Conservation (phyloP, 2,113 vertebrate genomes). For the Meleagris gallopavo region DNA sequence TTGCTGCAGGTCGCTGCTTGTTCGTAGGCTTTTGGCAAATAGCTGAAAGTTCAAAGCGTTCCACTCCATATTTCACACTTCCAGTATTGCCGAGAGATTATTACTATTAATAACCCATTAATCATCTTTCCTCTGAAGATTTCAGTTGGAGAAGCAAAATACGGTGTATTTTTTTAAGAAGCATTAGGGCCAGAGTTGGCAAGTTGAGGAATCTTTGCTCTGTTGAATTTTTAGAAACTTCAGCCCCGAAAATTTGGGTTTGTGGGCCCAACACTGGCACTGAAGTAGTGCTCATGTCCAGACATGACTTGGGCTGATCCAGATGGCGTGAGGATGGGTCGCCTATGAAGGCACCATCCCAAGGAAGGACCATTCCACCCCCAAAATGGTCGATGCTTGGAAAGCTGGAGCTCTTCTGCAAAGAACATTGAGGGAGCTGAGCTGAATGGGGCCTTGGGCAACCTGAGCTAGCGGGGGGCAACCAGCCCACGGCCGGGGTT, state of each 20-base stretch:
- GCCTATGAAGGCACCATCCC: too few species aligned
- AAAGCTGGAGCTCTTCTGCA: too few species aligned
- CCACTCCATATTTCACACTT: background rate
- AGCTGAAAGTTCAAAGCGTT: background rate
- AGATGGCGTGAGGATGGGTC: too few species aligned
- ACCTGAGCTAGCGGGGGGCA: too few species aligned
- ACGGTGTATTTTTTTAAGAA: background rate
- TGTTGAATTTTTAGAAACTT: background rate
- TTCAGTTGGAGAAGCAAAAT: background rate
- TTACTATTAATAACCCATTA: background rate
- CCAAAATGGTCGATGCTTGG: too few species aligned
- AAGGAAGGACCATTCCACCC: too few species aligned
- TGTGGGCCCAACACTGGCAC: background rate
- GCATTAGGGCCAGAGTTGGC: background rate
- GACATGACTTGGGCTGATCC: background rate
- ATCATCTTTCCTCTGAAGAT: background rate
- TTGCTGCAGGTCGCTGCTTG: background rate
- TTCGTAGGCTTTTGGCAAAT: background rate
- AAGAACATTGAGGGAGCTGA: too few species aligned
- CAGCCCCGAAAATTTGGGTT: background rate
- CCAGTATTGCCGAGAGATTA: background rate
- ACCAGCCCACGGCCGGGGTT: too few species aligned
- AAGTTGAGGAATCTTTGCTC: fast-evolving
- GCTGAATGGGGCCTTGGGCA: too few species aligned
- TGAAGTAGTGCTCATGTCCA: background rate